These are phyloP conservation scores for Ochotona princeps DNA, from an alignment of 2,113 vertebrate genomes.

Conservation along the genomic window DNA sequence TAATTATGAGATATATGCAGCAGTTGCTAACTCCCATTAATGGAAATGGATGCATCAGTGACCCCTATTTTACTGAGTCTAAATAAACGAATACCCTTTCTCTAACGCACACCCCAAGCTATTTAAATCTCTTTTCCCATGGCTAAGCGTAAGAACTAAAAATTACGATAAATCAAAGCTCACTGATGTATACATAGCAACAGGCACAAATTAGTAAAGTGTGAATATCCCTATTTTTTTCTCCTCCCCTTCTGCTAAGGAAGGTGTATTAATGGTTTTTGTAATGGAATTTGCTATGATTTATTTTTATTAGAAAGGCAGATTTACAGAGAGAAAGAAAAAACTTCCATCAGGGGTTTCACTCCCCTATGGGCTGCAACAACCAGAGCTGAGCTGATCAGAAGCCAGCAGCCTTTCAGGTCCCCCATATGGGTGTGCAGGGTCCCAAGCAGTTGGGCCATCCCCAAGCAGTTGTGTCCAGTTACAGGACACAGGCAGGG, in stretches of 20 bases:
- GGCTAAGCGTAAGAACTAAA: conserved; percentile 57
- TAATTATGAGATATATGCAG: conserved; percentile 53
- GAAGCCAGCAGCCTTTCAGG: too few species aligned
- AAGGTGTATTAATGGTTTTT: neutral
- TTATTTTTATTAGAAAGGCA: too few species aligned
- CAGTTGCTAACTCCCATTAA: conserved; percentile 58
- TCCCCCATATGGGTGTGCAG: too few species aligned
- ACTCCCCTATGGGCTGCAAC: too few species aligned
- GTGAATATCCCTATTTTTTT: neutral
- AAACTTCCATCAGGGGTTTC: too few species aligned
- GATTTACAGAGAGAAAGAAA: too few species aligned
- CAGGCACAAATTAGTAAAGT: neutral
- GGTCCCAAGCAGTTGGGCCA: too few species aligned
- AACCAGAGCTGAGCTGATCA: too few species aligned
- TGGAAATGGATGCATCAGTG: conserved; percentile 39
- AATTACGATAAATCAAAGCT: conserved; percentile 67
- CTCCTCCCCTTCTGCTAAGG: neutral
- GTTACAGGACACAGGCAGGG: too few species aligned
- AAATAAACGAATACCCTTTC: conserved; percentile 22
- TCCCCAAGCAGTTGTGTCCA: too few species aligned
- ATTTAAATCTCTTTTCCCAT: conserved; percentile 60
- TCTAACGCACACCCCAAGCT: neutral
- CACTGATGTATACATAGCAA: conserved; percentile 24
- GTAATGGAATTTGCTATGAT: neutral
- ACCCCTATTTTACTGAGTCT: conserved; percentile 47